Conservation (phyloP, 1,140 invertebrate genomes). For the Drosophila littoralis region DNA sequence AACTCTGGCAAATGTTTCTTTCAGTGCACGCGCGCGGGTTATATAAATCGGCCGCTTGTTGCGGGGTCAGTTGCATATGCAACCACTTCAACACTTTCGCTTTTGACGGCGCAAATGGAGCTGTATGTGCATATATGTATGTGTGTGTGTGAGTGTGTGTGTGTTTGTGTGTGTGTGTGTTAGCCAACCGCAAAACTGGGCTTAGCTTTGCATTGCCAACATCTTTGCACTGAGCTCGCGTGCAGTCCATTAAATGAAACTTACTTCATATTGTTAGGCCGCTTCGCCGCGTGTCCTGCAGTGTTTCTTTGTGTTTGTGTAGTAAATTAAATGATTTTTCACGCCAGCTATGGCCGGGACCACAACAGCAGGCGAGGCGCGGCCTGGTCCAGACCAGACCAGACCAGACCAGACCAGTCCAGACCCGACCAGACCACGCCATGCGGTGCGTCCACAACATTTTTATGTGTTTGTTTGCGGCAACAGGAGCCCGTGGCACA, state of each 20-base stretch:
- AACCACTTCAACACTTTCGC: slow-evolving; percentile 42
- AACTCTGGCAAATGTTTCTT: background rate
- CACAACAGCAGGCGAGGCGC: background rate
- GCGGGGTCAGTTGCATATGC: slow-evolving; percentile 30
- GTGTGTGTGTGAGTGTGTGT: slow-evolving; percentile 3
- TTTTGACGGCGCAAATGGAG: slow-evolving; percentile 10
- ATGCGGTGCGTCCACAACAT: slow-evolving; percentile 57
- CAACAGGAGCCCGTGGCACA: slow-evolving; percentile 21
- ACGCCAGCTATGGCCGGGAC: slow-evolving; percentile 43
- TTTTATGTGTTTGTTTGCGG: slow-evolving; percentile 82
- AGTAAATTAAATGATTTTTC: slow-evolving; percentile 83
- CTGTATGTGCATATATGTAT: background rate
- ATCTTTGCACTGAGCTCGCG: slow-evolving; percentile 37
- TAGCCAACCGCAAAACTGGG: slow-evolving; percentile 62
- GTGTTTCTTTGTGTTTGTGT: slow-evolving; percentile 52
- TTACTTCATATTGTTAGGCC: slow-evolving; percentile 72
- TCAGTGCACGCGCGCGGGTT: slow-evolving; percentile 4
- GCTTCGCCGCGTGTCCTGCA: slow-evolving; percentile 1
- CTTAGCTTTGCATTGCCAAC: slow-evolving; percentile 54
- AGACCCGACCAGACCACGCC: slow-evolving; percentile 43
- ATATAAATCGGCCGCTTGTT: slow-evolving; percentile 19
- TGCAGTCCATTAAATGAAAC: slow-evolving; percentile 80
- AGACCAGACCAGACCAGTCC: slow-evolving; percentile 1
- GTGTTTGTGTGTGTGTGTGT: slow-evolving; percentile 16
- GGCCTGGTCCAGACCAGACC: background rate